phyloP scores from a whole-genome alignment of 2,888 invertebrate genomes.

The Caenorhabditis zanzibari region DNA sequence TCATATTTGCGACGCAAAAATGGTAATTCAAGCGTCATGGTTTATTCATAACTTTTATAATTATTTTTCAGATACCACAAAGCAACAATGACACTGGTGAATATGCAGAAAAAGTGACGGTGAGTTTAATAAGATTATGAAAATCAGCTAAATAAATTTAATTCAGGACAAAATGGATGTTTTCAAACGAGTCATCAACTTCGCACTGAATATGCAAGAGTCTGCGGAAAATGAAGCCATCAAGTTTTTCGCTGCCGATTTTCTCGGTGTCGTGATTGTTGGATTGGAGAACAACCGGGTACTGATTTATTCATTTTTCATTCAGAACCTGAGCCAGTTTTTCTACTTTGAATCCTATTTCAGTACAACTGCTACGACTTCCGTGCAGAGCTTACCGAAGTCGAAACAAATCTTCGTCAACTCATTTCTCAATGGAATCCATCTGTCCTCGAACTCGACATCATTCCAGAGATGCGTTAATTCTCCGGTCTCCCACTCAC shows the following conservation, averaged over 20 bases:
- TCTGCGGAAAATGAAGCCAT: background rate
- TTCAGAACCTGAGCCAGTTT: background rate
- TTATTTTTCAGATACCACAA: background rate
- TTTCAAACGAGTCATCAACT: conserved; percentile 4
- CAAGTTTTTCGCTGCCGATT: background rate
- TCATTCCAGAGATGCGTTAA: background rate
- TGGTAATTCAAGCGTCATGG: background rate
- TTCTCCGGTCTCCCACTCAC: background rate
- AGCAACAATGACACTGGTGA: conserved; percentile 16
- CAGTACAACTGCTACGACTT: background rate
- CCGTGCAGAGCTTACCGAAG: background rate
- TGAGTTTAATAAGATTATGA: background rate
- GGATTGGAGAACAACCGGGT: background rate
- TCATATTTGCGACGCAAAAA: background rate
- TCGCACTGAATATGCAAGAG: background rate
- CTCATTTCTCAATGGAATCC: conserved; percentile 8
- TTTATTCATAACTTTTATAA: background rate
- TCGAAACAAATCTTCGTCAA: background rate
- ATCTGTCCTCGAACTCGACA: background rate
- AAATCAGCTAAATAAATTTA: background rate
- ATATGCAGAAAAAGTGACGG: background rate
- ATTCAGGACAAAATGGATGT: background rate
- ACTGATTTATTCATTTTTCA: background rate
- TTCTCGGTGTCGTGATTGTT: background rate
- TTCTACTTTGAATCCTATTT: background rate